Base-by-base conservation (phyloP, 2,888 invertebrate genomes). In the Anagyrus pseudococci region DNA sequence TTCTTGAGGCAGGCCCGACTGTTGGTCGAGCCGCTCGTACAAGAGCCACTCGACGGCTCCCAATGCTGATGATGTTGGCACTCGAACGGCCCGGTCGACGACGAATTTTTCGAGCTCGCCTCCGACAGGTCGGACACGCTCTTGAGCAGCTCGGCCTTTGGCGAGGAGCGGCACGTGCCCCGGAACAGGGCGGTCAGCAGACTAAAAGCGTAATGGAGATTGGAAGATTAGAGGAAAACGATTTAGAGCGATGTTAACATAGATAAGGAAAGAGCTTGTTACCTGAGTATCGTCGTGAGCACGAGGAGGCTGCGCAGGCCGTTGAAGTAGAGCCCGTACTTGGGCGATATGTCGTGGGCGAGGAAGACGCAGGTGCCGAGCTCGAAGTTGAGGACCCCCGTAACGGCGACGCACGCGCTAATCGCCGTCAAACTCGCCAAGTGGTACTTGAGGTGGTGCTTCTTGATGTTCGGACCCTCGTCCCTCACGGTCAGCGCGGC, bases 1-100 rank as follows among this genome's bases (percentile, higher is more conserved):
- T 77, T 75, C 58, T 78, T 76, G 62, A 84, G 70, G 62, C 84
- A 84, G 4, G 84, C 84, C 47, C 84, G 79, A 58, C 84, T 84
- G 69, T 85, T 84, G 20, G 84, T 84, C n/a, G 84, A 84, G 66
- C 84, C 84, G 17, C 66, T 66, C 26, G 60, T 63, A 17, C 60
- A 63, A 25, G 60, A 60, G 10, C 57, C 63, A 10, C 60, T 63
- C 25, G 60, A 63, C 0, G 62, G 62, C 37, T 66, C 60, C 66
- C 62, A 62, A 81, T 83, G 70, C 83, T 83, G 17, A 77, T 81
- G 81, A 0, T 71, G 72, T 61, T 75, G 76, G 64, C 78, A 79
- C 47, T 79, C 79, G 67, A 75, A 79, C 3, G 77, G 73, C 0
- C 78, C 78, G 6, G 10, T 10, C 2, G 78, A 76, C 1, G 57